These are phyloP conservation scores for Grapholita molesta DNA, from an alignment of 1,140 invertebrate genomes.

Conservation along the genomic window DNA sequence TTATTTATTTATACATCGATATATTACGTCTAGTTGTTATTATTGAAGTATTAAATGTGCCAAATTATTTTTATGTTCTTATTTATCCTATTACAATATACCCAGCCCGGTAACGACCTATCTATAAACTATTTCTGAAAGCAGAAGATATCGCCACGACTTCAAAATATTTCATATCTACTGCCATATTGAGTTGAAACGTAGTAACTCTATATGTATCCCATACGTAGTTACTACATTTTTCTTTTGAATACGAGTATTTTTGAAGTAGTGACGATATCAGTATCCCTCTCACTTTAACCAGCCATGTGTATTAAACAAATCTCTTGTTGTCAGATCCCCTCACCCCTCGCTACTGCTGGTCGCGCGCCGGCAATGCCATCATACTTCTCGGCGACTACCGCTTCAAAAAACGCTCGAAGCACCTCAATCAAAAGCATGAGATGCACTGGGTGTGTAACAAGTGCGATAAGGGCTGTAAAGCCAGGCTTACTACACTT, in stretches of 20 bases:
- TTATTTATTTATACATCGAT: neutral
- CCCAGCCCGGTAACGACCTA: no score
- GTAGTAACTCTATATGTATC: no score
- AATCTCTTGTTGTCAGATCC: constrained; percentile 30
- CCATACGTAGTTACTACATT: no score
- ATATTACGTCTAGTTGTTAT: neutral
- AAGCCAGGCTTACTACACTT: constrained; percentile 59
- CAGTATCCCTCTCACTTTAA: neutral
- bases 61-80: neutral
- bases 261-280: no score
- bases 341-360: constrained; percentile 53
- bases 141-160: no score
- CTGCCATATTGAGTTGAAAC: no score
- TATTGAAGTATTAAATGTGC: neutral
- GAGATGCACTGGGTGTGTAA: constrained; percentile 70
- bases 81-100: neutral
- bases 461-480: constrained; percentile 65
- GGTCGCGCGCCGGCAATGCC: constrained; percentile 65
- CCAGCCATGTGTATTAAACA: neutral
- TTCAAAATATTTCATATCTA: no score
- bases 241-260: no score
- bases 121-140: no score
- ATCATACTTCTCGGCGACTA: constrained; percentile 66
- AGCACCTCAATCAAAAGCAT: constrained; percentile 55
- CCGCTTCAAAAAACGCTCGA: constrained; percentile 66